These are phyloP conservation scores for Nymphicus hollandicus DNA, from an alignment of 2,113 vertebrate species.

Conservation along the genomic window DNA sequence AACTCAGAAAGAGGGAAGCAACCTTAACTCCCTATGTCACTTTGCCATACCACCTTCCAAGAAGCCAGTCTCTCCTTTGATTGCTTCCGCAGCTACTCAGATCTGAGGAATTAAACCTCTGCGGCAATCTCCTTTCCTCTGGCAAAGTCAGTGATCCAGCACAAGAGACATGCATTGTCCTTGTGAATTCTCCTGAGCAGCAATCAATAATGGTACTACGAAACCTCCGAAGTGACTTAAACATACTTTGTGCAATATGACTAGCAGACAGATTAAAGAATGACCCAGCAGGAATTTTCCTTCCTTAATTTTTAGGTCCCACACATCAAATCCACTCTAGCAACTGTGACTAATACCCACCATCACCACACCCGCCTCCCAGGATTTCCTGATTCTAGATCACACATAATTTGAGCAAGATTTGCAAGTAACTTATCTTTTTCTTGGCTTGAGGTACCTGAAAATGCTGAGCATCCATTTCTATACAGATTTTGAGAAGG, in stretches of 20 bases:
- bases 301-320: slow-evolving; percentile 12
- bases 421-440: not conserved
- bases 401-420: not conserved
- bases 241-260: not conserved
- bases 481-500: not conserved
- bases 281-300: not conserved
- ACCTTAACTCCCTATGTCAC: not conserved
- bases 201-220: not conserved
- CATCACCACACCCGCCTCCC: not conserved
- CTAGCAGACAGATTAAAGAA: slow-evolving; percentile 2
- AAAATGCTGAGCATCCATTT: not conserved
- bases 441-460: not conserved
- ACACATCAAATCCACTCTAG: not conserved
- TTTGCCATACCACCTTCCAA: not conserved
- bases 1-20: not conserved
- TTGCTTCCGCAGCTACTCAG: not conserved
- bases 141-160: not conserved
- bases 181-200: not conserved
- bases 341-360: not conserved
- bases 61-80: not conserved
- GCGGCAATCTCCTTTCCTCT: not conserved
- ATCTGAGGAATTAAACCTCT: not conserved
- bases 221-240: not conserved
- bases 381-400: slow-evolving; percentile 4
- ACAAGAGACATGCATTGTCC: not conserved